Evolutionary conservation across 2,888 invertebrate genomes (phyloP).

Genomic region (Tridacna crocea): DNA sequence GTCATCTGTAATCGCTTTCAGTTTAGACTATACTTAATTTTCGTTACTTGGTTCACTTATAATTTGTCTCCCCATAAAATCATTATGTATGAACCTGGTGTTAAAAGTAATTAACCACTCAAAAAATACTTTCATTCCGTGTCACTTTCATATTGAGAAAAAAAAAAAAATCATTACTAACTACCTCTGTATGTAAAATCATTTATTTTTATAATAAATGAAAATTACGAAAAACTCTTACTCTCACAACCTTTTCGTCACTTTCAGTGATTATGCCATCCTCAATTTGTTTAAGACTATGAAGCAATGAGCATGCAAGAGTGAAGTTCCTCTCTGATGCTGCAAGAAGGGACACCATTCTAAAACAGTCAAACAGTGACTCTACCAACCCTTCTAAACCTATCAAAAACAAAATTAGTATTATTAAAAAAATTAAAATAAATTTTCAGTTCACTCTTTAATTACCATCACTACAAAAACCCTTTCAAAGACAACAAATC

Average conservation of each 20-base stretch:
- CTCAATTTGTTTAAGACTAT: not conserved
- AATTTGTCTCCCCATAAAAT: no score
- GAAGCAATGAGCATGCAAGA: not conserved
- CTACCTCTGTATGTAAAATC: not conserved
- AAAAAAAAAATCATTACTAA: not conserved
- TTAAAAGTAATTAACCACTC: not conserved
- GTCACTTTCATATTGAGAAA: no score
- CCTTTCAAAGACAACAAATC: no score
- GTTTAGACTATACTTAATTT: not conserved
- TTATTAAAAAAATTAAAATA: not conserved
- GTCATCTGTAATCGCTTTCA: not conserved
- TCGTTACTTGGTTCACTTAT: not conserved
- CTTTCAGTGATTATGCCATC: not conserved
- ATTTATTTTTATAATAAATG: not conserved
- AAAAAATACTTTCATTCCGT: not conserved
- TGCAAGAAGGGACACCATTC: not conserved
- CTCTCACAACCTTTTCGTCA: not conserved
- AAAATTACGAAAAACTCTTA: not conserved
- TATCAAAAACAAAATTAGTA: not conserved
- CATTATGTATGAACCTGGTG: not conserved
- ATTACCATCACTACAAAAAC: not conserved
- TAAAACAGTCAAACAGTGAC: conserved; percentile 10
- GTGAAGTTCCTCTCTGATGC: not conserved
- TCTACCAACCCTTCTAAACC: not conserved
- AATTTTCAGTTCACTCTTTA: not conserved